phyloP scores from a whole-genome alignment of 2,113 vertebrate species.

The Dipodomys spectabilis region DNA sequence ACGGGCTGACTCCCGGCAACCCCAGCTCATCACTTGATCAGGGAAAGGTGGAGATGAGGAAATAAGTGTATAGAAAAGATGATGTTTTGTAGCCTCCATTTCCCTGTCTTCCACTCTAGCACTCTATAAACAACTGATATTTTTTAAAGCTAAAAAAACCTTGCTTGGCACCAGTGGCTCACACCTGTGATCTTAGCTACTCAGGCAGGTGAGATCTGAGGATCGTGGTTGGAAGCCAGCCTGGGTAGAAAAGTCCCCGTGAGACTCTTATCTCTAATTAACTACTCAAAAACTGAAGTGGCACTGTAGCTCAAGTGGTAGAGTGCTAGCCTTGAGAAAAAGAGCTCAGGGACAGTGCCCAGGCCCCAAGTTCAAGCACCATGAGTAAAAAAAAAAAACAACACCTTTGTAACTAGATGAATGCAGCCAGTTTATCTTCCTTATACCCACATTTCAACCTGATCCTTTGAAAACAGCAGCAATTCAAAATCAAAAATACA shows the following conservation, averaged over 20 bases:
- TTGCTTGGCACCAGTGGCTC: no score
- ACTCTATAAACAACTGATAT: neutral
- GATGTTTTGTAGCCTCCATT: neutral
- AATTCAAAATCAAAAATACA: constrained; percentile 37
- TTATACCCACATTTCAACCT: neutral
- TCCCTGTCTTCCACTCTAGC: neutral
- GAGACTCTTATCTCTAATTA: no score
- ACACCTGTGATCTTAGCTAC: no score
- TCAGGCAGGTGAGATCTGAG: no score
- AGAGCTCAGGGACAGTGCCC: no score
- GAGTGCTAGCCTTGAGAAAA: no score
- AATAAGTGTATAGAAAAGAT: neutral
- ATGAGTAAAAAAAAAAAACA: no score
- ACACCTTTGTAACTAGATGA: neutral
- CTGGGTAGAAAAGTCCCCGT: no score
- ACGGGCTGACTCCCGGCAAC: neutral
- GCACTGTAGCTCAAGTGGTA: no score
- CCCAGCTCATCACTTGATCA: neutral
- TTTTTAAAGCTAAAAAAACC: neutral
- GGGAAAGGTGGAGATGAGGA: neutral
- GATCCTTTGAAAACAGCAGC: neutral
- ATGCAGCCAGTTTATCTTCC: neutral
- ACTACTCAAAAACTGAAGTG: no score
- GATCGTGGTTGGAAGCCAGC: no score
- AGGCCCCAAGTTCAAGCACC: no score